Evolutionary conservation across 2,113 vertebrate genomes (phyloP), one percentile per base, ranked within the genome.

Genomic region (Empidonax traillii): DNA sequence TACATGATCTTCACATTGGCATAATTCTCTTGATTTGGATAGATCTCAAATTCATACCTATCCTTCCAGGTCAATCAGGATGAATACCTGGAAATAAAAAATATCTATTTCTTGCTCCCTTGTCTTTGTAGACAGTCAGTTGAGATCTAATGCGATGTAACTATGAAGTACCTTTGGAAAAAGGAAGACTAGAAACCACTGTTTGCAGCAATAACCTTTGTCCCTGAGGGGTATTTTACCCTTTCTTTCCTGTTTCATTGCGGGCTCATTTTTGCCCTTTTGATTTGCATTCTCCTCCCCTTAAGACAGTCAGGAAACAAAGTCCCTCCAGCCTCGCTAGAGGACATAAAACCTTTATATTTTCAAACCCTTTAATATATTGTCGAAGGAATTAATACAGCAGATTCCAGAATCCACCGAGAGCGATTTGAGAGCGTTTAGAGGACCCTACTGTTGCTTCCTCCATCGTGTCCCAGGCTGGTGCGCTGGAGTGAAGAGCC

Each of bases 401-500:
- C 16, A 61, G 79, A 89, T 66, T 52, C 10, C 55, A 37, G 83
- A 88, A 88, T 49, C 46, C 71, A 44, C 69, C 69, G 56, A 21
- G n/a, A 71, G 41, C 5, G 2, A 44, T 52, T 72, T 4, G 20
- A 28, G 55, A 79, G 33, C 11, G 39, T 46, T 77, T 52, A 72
- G 59, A 39, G 58, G 41, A 87, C 59, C 98, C 94, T 97, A 98
- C 98, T 65, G 93, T 95, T 44, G 93, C 91, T 81, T 98, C 89
- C 31, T 96, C 96, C 89, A 99, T 96, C 44, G 97, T 89, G 3
- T 98, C 98, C 80, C 2, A 35, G 83, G 98, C 97, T 35, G 98
- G 97, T 41, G 88, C 86, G 91, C 97, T 98, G 80, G 97, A 97
- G 77, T 98, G 98, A 43, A 98, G 61, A 87, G 97, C 97, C 75